Base-by-base conservation (phyloP, 2,797 vertebrate species). In the Hozukius guyotensis region DNA sequence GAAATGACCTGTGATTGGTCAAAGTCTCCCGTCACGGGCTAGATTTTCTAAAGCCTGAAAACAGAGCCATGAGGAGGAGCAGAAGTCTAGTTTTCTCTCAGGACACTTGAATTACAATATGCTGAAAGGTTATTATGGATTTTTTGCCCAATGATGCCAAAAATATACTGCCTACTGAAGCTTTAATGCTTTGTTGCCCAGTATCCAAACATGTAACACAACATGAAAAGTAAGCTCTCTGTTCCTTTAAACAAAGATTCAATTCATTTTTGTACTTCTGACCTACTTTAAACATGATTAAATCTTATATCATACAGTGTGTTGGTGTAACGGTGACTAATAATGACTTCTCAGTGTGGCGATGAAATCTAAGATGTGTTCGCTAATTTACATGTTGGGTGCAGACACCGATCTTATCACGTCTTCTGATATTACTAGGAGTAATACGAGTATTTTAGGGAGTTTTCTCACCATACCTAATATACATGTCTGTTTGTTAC, bases 391-490 rank as follows among this genome's bases (percentile, higher is more conserved):
- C 34, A 63, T 31, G 18, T 42, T n/a, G 29, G 14, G 22, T n/a
- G 18, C 20, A 38, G 27, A 27, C 10, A 64, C 27, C 1, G 27
- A 77, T 77, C 32, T 49, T 49, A 74, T 80, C 60, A 8, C 25
- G 42, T 25, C 11, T 65, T 63, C 9, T 7, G 13, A 22, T 67
- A 74, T 64, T 22, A 18, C 2, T 5, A 38, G 36, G 13, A 38
- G 36, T 38, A 38, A 38, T 38, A 38, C 36, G 9, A 34, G 60
- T 25, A 14, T 53, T 75, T 70, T 4, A 38, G 71, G 46, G 36
- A 59, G 24, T 63, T 74, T 70, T 72, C 52, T 38, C 60, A 29
- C 27, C 5, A 20, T 18, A 63, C n/a, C 32, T 60, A 29, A 83
- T 68, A 42, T 57, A 32, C 64, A 27, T 49, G 34, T 52, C 34